Percentiles rank a stretch among this genome's conserved stretches.
phyloP scores from a whole-genome alignment of 2,888 invertebrate species.

The Ochropleura leucogaster region DNA sequence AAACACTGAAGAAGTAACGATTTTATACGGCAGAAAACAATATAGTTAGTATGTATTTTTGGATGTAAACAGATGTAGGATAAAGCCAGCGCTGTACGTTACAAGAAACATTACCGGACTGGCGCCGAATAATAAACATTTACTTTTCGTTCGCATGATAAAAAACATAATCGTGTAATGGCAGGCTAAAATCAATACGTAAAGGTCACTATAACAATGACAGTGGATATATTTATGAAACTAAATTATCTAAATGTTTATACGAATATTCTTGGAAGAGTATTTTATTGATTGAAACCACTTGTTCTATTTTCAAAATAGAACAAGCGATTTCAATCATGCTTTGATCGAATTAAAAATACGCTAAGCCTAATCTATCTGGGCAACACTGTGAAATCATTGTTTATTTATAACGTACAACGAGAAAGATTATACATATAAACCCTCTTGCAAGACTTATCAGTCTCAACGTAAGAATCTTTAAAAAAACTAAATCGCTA shows the following conservation, averaged over 20 bases:
- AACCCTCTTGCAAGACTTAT: background rate
- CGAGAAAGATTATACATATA: background rate
- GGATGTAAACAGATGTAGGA: constrained; percentile 48
- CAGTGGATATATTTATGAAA: constrained; percentile 25
- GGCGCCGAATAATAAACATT: constrained; percentile 38
- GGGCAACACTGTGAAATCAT: background rate
- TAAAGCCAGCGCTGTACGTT: constrained; percentile 28
- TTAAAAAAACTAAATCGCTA: background rate
- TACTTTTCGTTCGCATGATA: constrained; percentile 27
- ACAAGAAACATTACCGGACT: constrained; percentile 34
- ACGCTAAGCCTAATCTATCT: background rate
- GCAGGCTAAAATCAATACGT: constrained; percentile 22
- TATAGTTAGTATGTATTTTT: constrained; percentile 51
- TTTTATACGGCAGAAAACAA: constrained; percentile 45
- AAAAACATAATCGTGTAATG: constrained; percentile 33
- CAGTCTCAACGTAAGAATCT: too few relatives aligned
- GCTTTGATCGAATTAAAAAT: constrained; percentile 2
- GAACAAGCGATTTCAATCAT: background rate
- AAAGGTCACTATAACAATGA: constrained; percentile 24
- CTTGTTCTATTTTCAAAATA: background rate
- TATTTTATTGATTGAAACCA: background rate
- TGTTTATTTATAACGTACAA: constrained; percentile 1
- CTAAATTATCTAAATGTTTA: constrained; percentile 1
- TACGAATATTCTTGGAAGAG: background rate
- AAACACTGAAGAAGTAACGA: constrained; percentile 31